phyloP scores from a whole-genome alignment of 1,140 invertebrate species.

The Musca domestica region DNA sequence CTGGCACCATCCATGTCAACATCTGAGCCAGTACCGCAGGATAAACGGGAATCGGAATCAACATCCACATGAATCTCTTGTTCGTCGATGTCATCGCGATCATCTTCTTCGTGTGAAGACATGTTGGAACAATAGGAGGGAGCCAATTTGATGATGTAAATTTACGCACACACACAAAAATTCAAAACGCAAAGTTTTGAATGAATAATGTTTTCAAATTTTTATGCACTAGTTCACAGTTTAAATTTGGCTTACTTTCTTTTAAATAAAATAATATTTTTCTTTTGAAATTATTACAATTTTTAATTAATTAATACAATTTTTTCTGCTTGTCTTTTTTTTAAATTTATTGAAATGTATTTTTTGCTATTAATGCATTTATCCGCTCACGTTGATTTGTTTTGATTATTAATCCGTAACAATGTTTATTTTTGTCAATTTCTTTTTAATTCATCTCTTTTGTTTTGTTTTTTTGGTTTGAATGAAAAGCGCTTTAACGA shows the following conservation, averaged over 20 bases:
- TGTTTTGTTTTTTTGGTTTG: not conserved
- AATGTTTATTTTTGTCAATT: not conserved
- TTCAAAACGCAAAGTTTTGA: not conserved
- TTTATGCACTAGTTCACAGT: not conserved
- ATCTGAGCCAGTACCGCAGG: constrained; percentile 57
- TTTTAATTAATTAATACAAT: not conserved
- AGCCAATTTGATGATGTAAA: constrained; percentile 34
- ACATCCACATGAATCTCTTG: constrained; percentile 62
- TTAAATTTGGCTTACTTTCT: not conserved
- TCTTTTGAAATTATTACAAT: not conserved
- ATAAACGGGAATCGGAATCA: constrained; percentile 62
- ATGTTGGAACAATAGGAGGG: constrained; percentile 39
- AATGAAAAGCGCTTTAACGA: constrained; percentile 21
- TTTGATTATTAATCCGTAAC: constrained; percentile 4
- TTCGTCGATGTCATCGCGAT: constrained; percentile 58
- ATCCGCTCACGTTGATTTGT: not conserved
- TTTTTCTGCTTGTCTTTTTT: not conserved
- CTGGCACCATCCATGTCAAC: constrained; percentile 54
- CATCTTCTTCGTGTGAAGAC: constrained; percentile 49
- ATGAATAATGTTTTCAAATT: not conserved
- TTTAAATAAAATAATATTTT: constrained; percentile 5
- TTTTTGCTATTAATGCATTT: too few species aligned
- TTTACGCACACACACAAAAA: not conserved
- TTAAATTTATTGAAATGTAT: too few species aligned
- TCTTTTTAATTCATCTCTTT: not conserved